phyloP scores from a whole-genome alignment of 2,113 vertebrate genomes.

The Vidua chalybeata region DNA sequence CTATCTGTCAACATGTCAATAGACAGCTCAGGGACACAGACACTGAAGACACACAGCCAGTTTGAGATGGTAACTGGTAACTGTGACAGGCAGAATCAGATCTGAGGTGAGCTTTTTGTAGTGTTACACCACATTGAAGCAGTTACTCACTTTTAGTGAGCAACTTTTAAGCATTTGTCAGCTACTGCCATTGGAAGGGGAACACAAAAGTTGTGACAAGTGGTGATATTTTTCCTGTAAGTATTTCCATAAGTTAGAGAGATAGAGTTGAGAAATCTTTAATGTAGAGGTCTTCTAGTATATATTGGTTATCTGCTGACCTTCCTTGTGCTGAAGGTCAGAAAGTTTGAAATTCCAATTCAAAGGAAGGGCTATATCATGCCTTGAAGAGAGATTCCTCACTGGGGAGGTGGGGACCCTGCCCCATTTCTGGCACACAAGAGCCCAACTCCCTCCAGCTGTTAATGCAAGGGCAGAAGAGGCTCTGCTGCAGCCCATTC shows the following conservation, averaged over 20 bases:
- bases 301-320: neutral
- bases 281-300: neutral
- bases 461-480: neutral
- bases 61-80: neutral
- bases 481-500: neutral
- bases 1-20: neutral
- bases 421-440: neutral
- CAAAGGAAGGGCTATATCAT: neutral
- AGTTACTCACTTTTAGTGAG: neutral
- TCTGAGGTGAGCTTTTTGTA: constrained; percentile 34
- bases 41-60: neutral
- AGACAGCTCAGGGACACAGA: neutral
- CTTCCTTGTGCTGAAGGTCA: neutral
- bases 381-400: neutral
- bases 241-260: constrained; percentile 4
- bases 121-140: neutral
- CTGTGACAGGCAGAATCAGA: constrained; percentile 26
- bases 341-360: neutral
- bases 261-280: neutral
- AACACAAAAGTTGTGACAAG: constrained; percentile 45
- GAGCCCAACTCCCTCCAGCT: neutral
- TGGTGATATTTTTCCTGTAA: neutral
- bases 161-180: constrained; percentile 27
- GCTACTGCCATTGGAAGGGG: constrained; percentile 9
- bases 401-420: neutral